phyloP scores from a whole-genome alignment of 2,113 vertebrate genomes.

The Macrotus californicus region DNA sequence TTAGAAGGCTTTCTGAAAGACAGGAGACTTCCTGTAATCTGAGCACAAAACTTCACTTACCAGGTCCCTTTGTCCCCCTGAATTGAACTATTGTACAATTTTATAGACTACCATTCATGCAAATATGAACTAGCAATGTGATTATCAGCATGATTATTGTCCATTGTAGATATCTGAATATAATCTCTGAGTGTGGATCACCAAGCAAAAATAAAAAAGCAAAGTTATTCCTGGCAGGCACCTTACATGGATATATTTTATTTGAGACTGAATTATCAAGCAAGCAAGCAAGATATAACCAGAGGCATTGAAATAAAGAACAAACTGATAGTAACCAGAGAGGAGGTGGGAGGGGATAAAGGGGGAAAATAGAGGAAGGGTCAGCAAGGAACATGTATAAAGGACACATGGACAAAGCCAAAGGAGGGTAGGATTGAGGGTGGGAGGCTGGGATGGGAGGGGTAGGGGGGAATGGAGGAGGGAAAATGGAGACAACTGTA shows the following conservation, averaged over 20 bases:
- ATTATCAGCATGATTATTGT: neutral
- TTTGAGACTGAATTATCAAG: neutral
- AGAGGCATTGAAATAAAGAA: no score
- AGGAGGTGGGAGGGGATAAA: no score
- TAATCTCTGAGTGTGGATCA: neutral
- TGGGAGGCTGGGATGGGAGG: no score
- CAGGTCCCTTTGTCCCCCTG: neutral
- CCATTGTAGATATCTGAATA: slow-evolving; percentile 6
- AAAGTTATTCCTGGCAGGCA: neutral
- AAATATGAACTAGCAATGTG: slow-evolving; percentile 22
- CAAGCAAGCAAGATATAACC: no score
- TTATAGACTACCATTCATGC: slow-evolving; percentile 28
- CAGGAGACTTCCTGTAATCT: slow-evolving; percentile 37
- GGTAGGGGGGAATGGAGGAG: no score
- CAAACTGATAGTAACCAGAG: no score
- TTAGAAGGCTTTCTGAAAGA: neutral
- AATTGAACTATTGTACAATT: slow-evolving; percentile 45
- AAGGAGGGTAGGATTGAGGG: no score
- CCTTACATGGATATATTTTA: neutral
- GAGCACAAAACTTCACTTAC: slow-evolving; percentile 1
- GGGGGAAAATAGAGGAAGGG: no score
- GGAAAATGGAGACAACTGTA: no score
- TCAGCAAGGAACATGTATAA: no score
- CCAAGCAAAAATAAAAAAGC: neutral
- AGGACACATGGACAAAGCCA: no score